Conservation (phyloP, 2,113 vertebrate species). For the Microtus ochrogaster region DNA sequence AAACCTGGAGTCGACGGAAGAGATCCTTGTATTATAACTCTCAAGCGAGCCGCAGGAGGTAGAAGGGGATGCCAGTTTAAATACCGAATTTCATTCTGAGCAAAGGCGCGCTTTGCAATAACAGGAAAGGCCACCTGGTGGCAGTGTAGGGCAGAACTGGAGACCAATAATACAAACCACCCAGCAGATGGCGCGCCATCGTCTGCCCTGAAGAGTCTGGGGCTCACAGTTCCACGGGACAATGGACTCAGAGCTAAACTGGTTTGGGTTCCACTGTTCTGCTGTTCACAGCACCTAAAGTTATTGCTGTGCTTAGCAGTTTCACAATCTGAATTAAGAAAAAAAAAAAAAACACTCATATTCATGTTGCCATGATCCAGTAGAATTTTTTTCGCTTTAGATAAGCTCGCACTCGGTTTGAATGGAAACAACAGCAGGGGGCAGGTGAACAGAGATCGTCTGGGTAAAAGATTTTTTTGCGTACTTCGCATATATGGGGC, state of each 20-base stretch:
- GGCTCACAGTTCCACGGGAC: fast-evolving
- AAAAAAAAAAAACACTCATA: neutral
- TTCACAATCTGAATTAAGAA: neutral
- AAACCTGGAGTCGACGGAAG: neutral
- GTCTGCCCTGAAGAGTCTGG: neutral
- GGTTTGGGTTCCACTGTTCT: neutral
- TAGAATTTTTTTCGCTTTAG: neutral
- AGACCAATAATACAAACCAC: neutral
- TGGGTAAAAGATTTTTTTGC: neutral
- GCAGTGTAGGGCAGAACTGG: neutral
- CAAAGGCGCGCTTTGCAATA: neutral
- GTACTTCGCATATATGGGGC: too few species aligned
- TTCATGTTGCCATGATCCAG: neutral
- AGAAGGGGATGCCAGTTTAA: neutral
- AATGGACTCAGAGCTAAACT: neutral
- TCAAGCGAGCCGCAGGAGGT: neutral
- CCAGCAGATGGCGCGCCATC: fast-evolving
- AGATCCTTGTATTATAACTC: neutral
- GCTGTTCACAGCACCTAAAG: neutral
- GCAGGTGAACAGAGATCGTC: neutral
- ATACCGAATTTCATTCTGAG: neutral
- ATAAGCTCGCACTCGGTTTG: neutral
- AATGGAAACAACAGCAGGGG: neutral
- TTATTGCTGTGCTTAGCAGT: neutral
- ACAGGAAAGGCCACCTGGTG: constrained; percentile 47